Base-by-base conservation (phyloP, 2,797 vertebrate genomes). In the Poecilia velifera region DNA sequence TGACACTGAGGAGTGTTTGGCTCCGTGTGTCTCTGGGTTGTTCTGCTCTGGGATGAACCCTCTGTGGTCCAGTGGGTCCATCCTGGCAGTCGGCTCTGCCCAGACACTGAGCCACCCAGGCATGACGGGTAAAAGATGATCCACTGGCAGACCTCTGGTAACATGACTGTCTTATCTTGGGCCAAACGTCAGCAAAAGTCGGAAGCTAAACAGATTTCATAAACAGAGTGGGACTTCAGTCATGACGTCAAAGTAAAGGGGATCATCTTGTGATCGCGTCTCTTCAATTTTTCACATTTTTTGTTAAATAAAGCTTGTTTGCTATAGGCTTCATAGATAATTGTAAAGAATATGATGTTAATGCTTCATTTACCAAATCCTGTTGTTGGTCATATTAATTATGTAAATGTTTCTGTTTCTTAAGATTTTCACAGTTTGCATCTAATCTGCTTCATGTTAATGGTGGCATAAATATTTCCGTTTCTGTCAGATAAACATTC, bases 81-180 rank as follows among this genome's bases (percentile, higher is more conserved):
- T 79, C 66, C 88, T 88, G 78, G 88, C 86, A 91, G 81, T 72
- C 77, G n/a, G 25, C 6, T 70, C 81, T 72, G 80, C 72, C 28
- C 82, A 74, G 83, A 86, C 70, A 73, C 41, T 34, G 57, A 62
- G 28, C 46, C 57, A 68, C 43, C 57, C 64, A 77, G 83, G 72
- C 83, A 83, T n/a, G 73, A 78, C 72, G 72, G 87, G 75, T 36
- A 81, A 80, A 80, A 79, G 0, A n/a, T 82, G 80, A 81, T 86
- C 87, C 87, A 83, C 82, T 82, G 80, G 55, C 77, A 85, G 74
- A 76, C 73, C 57, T 62, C 4, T 0, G 28, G 57, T 62, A 62
- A 62, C 28, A 25, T 14, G 57, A 34, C 64, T 86, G 47, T 73
- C 85, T 76, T 82, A 43, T 79, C 59, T 73, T 64, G 57, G 76